Percentiles rank a stretch among this genome's conserved stretches.
Evolutionary conservation across 2,888 invertebrate species (phyloP).

Genomic region (Podotricha telesiphe): DNA sequence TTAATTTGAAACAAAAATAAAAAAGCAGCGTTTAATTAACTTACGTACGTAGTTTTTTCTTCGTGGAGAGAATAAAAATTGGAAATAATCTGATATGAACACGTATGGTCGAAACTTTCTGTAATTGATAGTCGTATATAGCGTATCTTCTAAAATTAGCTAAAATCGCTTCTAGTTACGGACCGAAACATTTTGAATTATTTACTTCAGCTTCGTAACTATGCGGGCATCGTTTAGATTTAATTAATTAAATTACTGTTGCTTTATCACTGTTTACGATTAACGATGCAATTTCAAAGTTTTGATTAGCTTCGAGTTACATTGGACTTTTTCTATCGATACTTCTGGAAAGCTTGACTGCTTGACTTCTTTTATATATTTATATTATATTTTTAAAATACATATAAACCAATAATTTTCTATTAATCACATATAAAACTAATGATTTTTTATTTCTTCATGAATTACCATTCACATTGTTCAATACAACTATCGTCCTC

Average conservation of each 20-base stretch:
- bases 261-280: conserved; percentile 18
- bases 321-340: background rate
- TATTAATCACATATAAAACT: background rate
- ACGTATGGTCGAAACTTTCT: conserved; percentile 12
- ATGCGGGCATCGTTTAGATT: conserved; percentile 35
- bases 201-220: conserved; percentile 34
- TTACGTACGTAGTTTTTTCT: no score
- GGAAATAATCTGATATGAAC: no score
- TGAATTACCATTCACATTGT: conserved; percentile 33
- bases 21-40: no score
- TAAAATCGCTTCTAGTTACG: conserved; percentile 38
- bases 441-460: conserved; percentile 2
- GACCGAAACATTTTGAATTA: conserved; percentile 29
- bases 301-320: background rate
- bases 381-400: background rate
- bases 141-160: conserved; percentile 36
- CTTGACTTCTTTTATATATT: background rate
- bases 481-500: conserved; percentile 19
- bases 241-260: conserved; percentile 14
- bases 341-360: background rate
- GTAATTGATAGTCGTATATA: conserved; percentile 31
- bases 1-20: no score
- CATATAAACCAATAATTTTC: background rate
- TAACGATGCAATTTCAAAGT: conserved; percentile 11
- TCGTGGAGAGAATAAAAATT: no score